Percentiles rank a stretch among this genome's conserved stretches.
These are phyloP conservation scores for Leucophenga varia DNA, from an alignment of 1,140 invertebrate genomes.

Conservation along the genomic window DNA sequence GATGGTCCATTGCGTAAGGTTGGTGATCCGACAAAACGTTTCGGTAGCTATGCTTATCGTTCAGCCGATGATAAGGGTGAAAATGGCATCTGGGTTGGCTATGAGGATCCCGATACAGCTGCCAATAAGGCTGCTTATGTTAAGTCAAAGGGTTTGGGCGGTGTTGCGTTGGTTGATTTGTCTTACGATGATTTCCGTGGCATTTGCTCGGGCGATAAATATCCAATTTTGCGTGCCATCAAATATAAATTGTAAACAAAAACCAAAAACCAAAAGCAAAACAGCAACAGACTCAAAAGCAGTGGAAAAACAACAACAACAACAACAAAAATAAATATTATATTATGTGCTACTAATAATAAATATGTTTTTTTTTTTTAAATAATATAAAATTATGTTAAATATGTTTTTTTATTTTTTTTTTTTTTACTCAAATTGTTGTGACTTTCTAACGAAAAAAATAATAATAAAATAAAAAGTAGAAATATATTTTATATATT, in stretches of 20 bases:
- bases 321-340: too few relatives aligned
- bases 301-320: too few relatives aligned
- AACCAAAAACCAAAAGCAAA: too few relatives aligned
- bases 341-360: too few relatives aligned
- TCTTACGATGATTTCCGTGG: slow-evolving; percentile 83
- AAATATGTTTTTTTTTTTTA: too few relatives aligned
- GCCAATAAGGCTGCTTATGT: slow-evolving; percentile 78
- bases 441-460: too few relatives aligned
- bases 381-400: too few relatives aligned
- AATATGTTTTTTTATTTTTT: too few relatives aligned
- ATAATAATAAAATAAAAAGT: too few relatives aligned
- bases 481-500: too few relatives aligned
- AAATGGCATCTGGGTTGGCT: slow-evolving; percentile 84
- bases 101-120: slow-evolving; percentile 84
- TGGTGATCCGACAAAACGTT: slow-evolving; percentile 73
- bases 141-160: slow-evolving; percentile 73
- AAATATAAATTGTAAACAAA: slow-evolving; percentile 62
- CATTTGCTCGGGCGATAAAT: slow-evolving; percentile 75
- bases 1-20: slow-evolving; percentile 68
- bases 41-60: slow-evolving; percentile 75
- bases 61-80: slow-evolving; percentile 68
- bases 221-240: slow-evolving; percentile 67
- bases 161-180: slow-evolving; percentile 77
- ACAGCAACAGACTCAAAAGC: too few relatives aligned
- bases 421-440: too few relatives aligned